Base-by-base conservation (phyloP, 2,888 invertebrate genomes). In the Rotaria sp. region DNA sequence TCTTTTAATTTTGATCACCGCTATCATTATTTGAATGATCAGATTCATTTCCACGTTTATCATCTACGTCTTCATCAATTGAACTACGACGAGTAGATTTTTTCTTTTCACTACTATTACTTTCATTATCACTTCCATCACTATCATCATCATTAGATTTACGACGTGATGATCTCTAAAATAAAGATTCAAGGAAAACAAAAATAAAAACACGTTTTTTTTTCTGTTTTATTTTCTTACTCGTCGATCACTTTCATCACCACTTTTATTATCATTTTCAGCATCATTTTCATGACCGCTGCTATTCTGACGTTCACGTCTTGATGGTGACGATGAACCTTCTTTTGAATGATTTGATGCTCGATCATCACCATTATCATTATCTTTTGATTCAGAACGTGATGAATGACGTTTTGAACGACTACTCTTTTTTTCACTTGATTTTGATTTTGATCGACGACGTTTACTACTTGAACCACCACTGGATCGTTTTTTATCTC, bases 1-100 rank as follows among this genome's bases (percentile, higher is more conserved):
- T 52, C 21, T 21, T 52, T 24, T 45, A 41, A 26, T 80, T n/a
- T n/a, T 80, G 45, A 21, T 80, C 80, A 80, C 41, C 45, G n/a
- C 45, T 80, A 45, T 80, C 80, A 45, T 80, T 15, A 80, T 45
- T 80, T n/a, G 80, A 45, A 45, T 80, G 80, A 45, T 80, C 80
- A 45, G 80, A 80, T 80, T 45, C 80, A 21, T 45, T 45, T 13
- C 26, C 80, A 45, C 2, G 26, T n/a, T 80, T 80, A 21, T 45
- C 80, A 41, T 80, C 80, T 45, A 45, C 45, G 13, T 80, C 80
- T 80, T 80, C 80, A n/a, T 80, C 80, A 15, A 1, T 26, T 67
- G 67, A 67, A 67, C 30, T 35, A 21, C 30, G 67, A 67, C 18
- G 67, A 35, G 35, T 67, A 21, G 21, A 0, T 11, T 35, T 67